These are phyloP conservation scores for Augochlora pura DNA, from an alignment of 1,140 invertebrate species.

Conservation along the genomic window DNA sequence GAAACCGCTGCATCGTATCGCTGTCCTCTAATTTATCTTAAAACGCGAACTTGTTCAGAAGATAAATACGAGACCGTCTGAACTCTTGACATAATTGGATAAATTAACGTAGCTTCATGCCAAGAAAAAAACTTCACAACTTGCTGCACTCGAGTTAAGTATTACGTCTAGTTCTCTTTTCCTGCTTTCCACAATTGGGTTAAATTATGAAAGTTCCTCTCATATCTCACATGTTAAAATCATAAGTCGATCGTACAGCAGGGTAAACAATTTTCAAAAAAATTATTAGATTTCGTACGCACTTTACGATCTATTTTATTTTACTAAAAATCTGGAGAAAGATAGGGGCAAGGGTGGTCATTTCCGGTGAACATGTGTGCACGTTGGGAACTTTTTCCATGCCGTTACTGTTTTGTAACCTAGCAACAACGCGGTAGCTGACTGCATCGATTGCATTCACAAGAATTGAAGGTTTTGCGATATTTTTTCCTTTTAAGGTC, in stretches of 20 bases:
- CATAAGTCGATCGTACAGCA: too few relatives aligned
- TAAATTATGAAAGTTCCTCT: too few relatives aligned
- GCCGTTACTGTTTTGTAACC: slow-evolving; percentile 20
- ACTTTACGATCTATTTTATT: background rate
- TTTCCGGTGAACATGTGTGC: background rate
- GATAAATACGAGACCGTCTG: background rate
- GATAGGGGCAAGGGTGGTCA: background rate
- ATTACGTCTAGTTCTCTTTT: background rate
- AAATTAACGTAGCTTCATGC: background rate
- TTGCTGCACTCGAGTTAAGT: background rate
- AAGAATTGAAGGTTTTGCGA: slow-evolving; percentile 4
- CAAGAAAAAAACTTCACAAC: background rate
- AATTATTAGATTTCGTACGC: background rate
- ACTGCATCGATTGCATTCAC: slow-evolving; percentile 67
- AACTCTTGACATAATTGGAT: slow-evolving; percentile 10
- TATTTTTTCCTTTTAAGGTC: background rate
- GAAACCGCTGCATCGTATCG: background rate
- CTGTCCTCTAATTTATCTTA: slow-evolving; percentile 10
- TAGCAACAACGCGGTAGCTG: slow-evolving; percentile 33
- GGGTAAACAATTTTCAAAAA: background rate
- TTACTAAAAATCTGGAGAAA: background rate
- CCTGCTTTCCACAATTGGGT: too few relatives aligned
- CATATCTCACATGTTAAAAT: too few relatives aligned
- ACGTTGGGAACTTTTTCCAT: background rate
- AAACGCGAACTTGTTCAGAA: slow-evolving; percentile 17